Evolutionary conservation across 2,113 vertebrate species (phyloP).

Genomic region (Hippopotamus amphibius): DNA sequence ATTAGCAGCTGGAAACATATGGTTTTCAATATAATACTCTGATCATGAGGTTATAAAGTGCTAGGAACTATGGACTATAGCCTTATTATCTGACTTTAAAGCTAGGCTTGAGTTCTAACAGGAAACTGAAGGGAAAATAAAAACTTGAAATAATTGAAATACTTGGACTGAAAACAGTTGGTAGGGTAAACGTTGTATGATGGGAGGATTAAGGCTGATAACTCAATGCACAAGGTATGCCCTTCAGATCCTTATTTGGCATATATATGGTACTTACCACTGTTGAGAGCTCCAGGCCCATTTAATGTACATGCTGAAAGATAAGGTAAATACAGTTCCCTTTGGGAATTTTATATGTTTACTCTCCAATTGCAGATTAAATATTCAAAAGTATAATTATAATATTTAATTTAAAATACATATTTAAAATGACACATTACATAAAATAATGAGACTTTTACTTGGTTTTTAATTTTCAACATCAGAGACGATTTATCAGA

Average conservation of each 20-base stretch:
- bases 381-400: slow-evolving; percentile 5
- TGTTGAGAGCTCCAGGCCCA: neutral
- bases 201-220: neutral
- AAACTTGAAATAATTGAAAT: neutral
- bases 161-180: neutral
- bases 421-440: neutral
- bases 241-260: neutral
- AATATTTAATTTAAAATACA: slow-evolving; percentile 49
- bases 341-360: neutral
- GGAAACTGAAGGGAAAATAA: slow-evolving; percentile 25
- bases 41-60: neutral
- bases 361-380: neutral
- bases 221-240: neutral
- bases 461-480: slow-evolving; percentile 48
- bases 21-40: neutral
- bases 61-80: neutral
- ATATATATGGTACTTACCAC: neutral
- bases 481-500: neutral
- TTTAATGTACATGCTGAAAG: neutral
- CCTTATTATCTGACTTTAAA: neutral
- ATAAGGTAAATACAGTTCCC: neutral
- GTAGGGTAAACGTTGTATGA: neutral
- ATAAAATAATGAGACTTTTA: slow-evolving; percentile 30
- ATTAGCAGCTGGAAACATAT: neutral
- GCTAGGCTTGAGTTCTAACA: neutral